A percentile compares a stretch with the other conserved stretches of the same genome.
These are phyloP conservation scores for Eristalinus aeneus DNA, from an alignment of 2,888 invertebrate species.

Conservation along the genomic window DNA sequence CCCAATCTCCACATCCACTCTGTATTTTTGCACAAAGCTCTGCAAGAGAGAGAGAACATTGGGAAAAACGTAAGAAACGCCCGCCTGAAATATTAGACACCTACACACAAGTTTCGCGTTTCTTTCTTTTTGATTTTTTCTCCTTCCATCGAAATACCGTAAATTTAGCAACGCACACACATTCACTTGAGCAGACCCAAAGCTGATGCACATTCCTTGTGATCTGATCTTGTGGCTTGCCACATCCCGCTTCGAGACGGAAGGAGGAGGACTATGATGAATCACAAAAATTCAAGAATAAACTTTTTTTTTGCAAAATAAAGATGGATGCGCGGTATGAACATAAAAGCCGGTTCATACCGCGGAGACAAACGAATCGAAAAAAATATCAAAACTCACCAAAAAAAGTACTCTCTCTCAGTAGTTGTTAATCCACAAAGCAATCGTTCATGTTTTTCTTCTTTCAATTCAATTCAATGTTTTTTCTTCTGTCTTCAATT, in stretches of 20 bases:
- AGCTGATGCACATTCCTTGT: slow-evolving; percentile 36
- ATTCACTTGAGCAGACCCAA: slow-evolving; percentile 7
- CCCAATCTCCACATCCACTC: slow-evolving; percentile 25
- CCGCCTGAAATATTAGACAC: slow-evolving; percentile 34
- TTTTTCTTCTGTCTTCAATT: slow-evolving; percentile 19
- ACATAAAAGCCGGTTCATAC: slow-evolving; percentile 43
- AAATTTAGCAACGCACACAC: slow-evolving; percentile 31
- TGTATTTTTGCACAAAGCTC: slow-evolving; percentile 48
- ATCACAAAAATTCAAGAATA: slow-evolving; percentile 13
- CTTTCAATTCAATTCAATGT: slow-evolving; percentile 4
- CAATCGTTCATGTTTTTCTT: slow-evolving; percentile 4
- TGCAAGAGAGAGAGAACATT: not conserved
- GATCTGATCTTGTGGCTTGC: not conserved
- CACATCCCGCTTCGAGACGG: not conserved
- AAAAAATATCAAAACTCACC: slow-evolving; percentile 35
- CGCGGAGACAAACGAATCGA: not conserved
- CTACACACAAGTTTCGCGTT: slow-evolving; percentile 34
- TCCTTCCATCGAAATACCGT: slow-evolving; percentile 51
- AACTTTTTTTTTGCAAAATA: slow-evolving; percentile 10
- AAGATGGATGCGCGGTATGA: slow-evolving; percentile 20
- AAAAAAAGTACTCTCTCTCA: not conserved
- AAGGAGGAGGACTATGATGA: slow-evolving; percentile 3
- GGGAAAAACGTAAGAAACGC: not conserved
- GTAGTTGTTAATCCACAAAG: slow-evolving; percentile 48
- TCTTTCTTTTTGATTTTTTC: too few species aligned